These are phyloP conservation scores for Ectropis crepuscularia DNA, from an alignment of 2,888 invertebrate species.

Conservation along the genomic window DNA sequence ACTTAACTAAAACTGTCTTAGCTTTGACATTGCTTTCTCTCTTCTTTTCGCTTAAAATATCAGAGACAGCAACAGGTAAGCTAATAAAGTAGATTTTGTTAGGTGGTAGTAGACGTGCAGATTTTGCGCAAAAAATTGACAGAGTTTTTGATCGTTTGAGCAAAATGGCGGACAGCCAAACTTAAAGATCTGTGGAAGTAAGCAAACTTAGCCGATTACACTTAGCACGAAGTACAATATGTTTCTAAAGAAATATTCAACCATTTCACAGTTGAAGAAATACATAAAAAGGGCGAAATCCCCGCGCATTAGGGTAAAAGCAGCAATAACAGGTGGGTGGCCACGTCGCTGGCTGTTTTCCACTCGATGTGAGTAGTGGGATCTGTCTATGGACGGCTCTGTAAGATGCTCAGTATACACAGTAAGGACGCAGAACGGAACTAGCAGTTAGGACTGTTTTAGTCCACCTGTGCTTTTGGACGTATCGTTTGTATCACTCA, in stretches of 20 bases:
- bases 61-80: no score
- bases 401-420: constrained; percentile 3
- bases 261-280: constrained; percentile 26
- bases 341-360: constrained; percentile 40
- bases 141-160: no score
- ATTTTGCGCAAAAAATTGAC: no score
- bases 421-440: constrained; percentile 7
- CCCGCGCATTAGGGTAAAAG: constrained; percentile 33
- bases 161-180: no score
- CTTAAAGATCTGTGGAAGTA: background rate
- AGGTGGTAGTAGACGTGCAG: no score
- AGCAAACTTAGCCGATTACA: background rate
- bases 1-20: no score
- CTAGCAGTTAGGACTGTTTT: no score
- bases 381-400: constrained; percentile 32
- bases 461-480: no score
- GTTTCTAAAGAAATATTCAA: constrained; percentile 16
- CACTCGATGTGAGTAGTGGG: constrained; percentile 42
- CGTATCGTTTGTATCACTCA: no score
- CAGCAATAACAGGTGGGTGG: constrained; percentile 38
- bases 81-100: no score
- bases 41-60: no score
- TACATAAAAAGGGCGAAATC: constrained; percentile 29
- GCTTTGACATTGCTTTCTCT: no score
- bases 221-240: background rate